Conservation (phyloP, 2,113 vertebrate genomes). For the Daubentonia madagascariensis region DNA sequence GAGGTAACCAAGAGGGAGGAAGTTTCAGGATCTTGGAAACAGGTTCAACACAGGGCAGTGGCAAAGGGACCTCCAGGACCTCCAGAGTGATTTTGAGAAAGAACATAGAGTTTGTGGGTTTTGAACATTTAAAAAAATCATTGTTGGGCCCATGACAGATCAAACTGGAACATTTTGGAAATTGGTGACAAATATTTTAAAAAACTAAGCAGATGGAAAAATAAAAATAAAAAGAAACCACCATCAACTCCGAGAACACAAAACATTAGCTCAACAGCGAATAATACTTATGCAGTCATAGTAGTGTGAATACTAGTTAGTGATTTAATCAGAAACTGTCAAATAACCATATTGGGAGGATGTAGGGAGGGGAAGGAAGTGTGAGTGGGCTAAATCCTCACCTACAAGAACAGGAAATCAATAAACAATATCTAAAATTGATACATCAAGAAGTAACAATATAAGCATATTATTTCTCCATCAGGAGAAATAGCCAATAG, state of each 20-base stretch:
- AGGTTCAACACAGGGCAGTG: not conserved
- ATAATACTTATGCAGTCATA: not conserved
- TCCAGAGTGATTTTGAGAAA: not conserved
- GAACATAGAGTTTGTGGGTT: not conserved
- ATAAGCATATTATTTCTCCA: not conserved
- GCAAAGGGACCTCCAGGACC: not conserved
- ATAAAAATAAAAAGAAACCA: not conserved
- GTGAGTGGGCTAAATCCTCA: not conserved
- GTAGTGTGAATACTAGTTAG: not conserved
- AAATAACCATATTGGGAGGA: not conserved
- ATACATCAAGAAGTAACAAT: not conserved
- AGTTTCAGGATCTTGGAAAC: not conserved
- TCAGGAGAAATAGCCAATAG: not conserved
- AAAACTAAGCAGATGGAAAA: not conserved
- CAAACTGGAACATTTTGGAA: not conserved
- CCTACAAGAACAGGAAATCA: constrained; percentile 28
- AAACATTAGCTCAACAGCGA: not conserved
- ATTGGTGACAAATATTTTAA: not conserved
- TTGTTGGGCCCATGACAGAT: not conserved
- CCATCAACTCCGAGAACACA: not conserved
- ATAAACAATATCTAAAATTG: not conserved
- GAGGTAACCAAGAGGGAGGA: not conserved
- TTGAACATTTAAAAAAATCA: not conserved
- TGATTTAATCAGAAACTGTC: not conserved
- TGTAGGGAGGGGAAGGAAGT: not conserved